A percentile compares a stretch with the other conserved stretches of the same genome.
Conservation (phyloP, 2,113 vertebrate species). For the Vimba vimba region DNA sequence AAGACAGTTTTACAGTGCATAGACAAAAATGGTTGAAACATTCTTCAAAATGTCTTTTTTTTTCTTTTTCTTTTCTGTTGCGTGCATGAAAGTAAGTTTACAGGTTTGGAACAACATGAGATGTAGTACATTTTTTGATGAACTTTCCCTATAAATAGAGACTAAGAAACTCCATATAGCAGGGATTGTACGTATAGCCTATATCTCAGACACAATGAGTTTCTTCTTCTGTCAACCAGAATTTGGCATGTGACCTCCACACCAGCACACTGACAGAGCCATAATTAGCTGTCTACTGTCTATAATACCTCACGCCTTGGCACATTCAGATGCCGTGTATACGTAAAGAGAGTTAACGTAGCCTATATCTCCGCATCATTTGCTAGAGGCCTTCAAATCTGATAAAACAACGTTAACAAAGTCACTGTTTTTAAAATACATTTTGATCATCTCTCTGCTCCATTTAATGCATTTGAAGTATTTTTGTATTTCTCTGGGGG, state of each 20-base stretch:
- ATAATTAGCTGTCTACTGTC: constrained; percentile 54
- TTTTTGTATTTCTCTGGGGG: constrained; percentile 5
- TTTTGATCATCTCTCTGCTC: neutral
- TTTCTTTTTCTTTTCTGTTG: neutral
- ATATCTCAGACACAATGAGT: constrained; percentile 40
- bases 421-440: constrained; percentile 5
- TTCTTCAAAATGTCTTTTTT: neutral
- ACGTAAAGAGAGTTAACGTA: neutral
- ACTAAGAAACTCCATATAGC: neutral
- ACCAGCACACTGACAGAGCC: constrained; percentile 45
- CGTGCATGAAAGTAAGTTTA: neutral
- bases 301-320: constrained; percentile 26
- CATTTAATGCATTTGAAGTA: constrained; percentile 18
- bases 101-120: neutral
- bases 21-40: neutral
- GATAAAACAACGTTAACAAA: constrained; percentile 9
- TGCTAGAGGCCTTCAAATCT: neutral
- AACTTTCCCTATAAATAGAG: neutral
- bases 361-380: neutral
- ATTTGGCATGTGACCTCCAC: constrained; percentile 45
- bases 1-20: no score
- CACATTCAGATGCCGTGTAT: neutral
- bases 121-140: neutral
- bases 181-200: neutral
- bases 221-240: constrained; percentile 48